Conservation (phyloP, 2,113 vertebrate genomes). For the human region GRCh38 chr11:5944501-5945000, state of each 20-base stretch:
- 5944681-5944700: not conserved
- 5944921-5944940: rapidly evolving
- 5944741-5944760: not conserved
- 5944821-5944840: not conserved
- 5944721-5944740: not conserved
- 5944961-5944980: not conserved
- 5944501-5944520: not conserved
- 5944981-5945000: not conserved
- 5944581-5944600: not conserved
- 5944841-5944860: rapidly evolving
- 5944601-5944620: not conserved
- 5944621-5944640: not conserved
- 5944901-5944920: not conserved
- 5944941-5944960: not conserved
- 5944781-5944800: not conserved
- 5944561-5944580: not conserved
- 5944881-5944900: not conserved
- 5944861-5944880: not conserved
- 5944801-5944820: not conserved
- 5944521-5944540: not conserved
- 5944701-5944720: not conserved
- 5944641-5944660: not conserved
- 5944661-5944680: not conserved
- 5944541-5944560: rapidly evolving
- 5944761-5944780: not conserved